phyloP scores from a whole-genome alignment of 2,888 invertebrate genomes.

The Zygogramma bicolorata region DNA sequence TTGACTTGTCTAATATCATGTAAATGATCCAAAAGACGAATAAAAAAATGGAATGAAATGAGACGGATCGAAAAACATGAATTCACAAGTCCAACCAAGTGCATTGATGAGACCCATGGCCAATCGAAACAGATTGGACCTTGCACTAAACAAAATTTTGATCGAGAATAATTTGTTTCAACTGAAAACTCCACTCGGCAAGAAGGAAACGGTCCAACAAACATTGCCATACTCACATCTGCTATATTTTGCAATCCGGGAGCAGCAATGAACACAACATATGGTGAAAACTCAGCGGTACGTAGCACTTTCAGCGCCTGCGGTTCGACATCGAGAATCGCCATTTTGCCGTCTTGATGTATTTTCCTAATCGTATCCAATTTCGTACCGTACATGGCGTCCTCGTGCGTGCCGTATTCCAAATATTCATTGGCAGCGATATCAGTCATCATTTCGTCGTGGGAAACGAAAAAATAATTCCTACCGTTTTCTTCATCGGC shows the following conservation, averaged over 20 bases:
- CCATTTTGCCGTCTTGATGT: constrained; percentile 97
- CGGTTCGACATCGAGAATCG: constrained; percentile 98
- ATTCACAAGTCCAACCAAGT: too few species aligned
- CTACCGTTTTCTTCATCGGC: constrained; percentile 98
- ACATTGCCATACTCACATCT: constrained; percentile 87
- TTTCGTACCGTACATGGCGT: constrained; percentile 99
- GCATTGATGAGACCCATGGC: too few species aligned
- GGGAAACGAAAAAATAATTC: constrained; percentile 98
- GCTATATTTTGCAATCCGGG: constrained; percentile 93
- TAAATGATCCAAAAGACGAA: too few species aligned
- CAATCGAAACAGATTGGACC: too few species aligned
- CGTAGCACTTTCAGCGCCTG: constrained; percentile 97
- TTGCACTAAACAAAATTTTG: too few species aligned
- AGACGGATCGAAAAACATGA: too few species aligned
- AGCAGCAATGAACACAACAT: constrained; percentile 99
- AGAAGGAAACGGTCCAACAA: too few species aligned
- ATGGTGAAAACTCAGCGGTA: constrained; percentile 98
- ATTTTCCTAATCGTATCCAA: constrained; percentile 98
- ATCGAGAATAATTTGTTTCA: too few species aligned
- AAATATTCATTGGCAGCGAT: constrained; percentile 98
- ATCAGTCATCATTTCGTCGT: constrained; percentile 99
- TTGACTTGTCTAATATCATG: too few species aligned
- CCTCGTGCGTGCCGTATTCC: constrained; percentile 99
- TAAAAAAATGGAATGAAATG: too few species aligned
- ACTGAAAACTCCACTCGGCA: too few species aligned